Evolutionary conservation across 2,113 vertebrate genomes (phyloP).

Genomic region (Glareola pratincola): DNA sequence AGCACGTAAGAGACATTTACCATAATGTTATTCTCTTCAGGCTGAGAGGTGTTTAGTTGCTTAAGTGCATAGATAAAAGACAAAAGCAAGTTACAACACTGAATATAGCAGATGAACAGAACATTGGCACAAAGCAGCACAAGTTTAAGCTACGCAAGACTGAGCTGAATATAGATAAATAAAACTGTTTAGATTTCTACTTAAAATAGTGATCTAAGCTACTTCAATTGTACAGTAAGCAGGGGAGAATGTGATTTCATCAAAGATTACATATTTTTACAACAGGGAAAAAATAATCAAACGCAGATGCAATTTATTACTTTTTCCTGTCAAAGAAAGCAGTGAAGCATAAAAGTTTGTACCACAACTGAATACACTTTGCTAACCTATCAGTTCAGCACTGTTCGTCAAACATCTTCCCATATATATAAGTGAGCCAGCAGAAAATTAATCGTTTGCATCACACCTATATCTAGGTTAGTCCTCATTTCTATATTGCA

Average conservation of each 20-base stretch:
- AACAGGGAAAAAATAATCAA: neutral
- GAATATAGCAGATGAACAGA: slow-evolving; percentile 40
- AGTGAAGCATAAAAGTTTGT: neutral
- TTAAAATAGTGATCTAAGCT: neutral
- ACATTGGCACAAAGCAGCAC: neutral
- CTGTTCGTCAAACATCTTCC: neutral
- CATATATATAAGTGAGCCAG: neutral
- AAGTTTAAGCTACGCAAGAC: neutral
- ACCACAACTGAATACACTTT: neutral
- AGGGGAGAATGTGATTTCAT: neutral
- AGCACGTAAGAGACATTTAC: slow-evolving; percentile 90
- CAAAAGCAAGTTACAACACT: slow-evolving; percentile 74
- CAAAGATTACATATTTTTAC: neutral
- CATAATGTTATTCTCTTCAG: slow-evolving; percentile 85
- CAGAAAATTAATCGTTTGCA: neutral
- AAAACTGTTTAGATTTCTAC: neutral
- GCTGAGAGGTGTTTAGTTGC: slow-evolving; percentile 81
- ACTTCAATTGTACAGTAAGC: neutral
- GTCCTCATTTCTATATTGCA: neutral
- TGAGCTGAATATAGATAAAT: neutral
- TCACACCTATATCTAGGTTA: neutral
- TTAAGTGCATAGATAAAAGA: slow-evolving; percentile 77
- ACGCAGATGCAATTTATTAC: neutral
- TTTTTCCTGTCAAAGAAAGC: neutral
- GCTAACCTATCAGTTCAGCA: neutral